Base-by-base conservation (phyloP, 2,888 invertebrate genomes). In the Gnatocerus cornutus region DNA sequence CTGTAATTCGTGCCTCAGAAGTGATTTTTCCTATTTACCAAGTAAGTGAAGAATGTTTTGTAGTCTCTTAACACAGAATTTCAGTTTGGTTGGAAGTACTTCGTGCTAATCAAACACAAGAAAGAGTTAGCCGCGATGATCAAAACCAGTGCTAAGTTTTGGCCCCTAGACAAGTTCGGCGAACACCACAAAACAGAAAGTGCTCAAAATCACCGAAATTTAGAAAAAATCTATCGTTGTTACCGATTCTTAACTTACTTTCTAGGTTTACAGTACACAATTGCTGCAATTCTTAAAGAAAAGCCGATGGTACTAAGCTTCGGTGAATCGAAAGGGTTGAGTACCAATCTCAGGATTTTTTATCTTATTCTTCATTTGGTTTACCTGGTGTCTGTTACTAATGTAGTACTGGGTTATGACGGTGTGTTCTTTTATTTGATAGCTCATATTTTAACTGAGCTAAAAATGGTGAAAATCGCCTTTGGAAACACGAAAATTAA, bases 341-440 rank as follows among this genome's bases (percentile, higher is more conserved):
- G 16, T 3, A 9, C 16, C 7, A 13, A 4, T n/a, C n/a, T n/a
- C n/a, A n/a, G n/a, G n/a, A n/a, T n/a, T n/a, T n/a, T n/a, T 9
- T 61, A 61, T 43, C n/a, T 50, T 10, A 7, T 48, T 6, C 10
- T 62, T 9, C 50, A 62, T 14, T 6, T 10, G 3, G 16, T 10
- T 8, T 5, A 14, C 14, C 48, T 12, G 0, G 3, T 29, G 3
- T 10, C 41, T 3, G 5, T 27, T 7, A 27, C 53, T 43, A 9
- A 30, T 12, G 10, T 48, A 10, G 12, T 56, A n/a, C 5, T 16
- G 9, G 65, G 65, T 7, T 65, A 37, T 27, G 65, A 65, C 21
- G 48, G 65, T 0, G 9, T 56, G 5, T 65, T 56, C 29, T 65
- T 65, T 48, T 65, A 56, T 43, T 48, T 65, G 3, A 27, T 56